Evolutionary conservation across 2,888 invertebrate genomes (phyloP).

Genomic region (Mesochorus sp.): DNA sequence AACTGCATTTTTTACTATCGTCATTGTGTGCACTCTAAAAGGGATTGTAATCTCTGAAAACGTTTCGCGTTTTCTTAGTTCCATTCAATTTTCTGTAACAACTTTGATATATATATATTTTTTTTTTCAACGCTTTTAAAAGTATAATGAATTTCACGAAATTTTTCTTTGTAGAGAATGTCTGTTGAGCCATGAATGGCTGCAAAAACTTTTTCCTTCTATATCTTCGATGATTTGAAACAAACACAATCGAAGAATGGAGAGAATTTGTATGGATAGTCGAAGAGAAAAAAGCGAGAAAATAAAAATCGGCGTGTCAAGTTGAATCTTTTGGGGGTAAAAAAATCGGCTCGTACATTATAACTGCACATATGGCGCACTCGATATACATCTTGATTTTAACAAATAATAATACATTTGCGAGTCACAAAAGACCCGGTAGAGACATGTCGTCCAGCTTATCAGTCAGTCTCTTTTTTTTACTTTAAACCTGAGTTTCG

Average conservation of each 20-base stretch:
- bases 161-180: too few relatives aligned
- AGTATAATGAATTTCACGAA: too few relatives aligned
- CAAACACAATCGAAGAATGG: too few relatives aligned
- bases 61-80: background rate
- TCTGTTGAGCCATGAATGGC: too few relatives aligned
- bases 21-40: background rate
- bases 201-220: too few relatives aligned
- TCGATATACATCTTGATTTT: slow-evolving; percentile 11
- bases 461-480: slow-evolving; percentile 54
- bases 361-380: slow-evolving; percentile 3
- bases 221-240: too few relatives aligned
- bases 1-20: background rate
- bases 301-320: background rate
- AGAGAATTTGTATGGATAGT: background rate
- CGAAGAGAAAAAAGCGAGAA: background rate
- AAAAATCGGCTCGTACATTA: background rate
- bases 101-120: too few relatives aligned
- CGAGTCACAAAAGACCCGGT: slow-evolving; percentile 39
- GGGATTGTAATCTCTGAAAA: background rate
- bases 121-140: too few relatives aligned
- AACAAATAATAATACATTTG: slow-evolving; percentile 35
- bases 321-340: background rate
- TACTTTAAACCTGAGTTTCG: slow-evolving; percentile 48
- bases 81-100: too few relatives aligned
- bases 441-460: slow-evolving; percentile 49